These are phyloP conservation scores for Ibycter americanus DNA, from an alignment of 2,797 vertebrate species.

Conservation along the genomic window DNA sequence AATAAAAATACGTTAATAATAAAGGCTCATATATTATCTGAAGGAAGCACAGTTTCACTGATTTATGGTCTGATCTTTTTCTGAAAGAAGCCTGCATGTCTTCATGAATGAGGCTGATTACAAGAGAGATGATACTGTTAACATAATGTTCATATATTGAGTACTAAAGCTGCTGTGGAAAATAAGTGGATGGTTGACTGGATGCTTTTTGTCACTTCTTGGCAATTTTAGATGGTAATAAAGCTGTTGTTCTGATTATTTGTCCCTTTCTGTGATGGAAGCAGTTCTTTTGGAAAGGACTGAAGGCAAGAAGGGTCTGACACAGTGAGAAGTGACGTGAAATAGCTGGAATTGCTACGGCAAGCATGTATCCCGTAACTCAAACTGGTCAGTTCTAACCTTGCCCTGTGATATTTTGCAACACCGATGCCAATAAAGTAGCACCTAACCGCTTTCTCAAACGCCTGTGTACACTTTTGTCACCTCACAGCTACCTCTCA, in stretches of 20 bases:
- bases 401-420: background rate
- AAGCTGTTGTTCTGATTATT: background rate
- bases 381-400: background rate
- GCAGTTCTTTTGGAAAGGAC: background rate
- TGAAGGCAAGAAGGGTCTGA: background rate
- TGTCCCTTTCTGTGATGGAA: background rate
- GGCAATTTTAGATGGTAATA: background rate
- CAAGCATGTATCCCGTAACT: background rate
- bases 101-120: slow-evolving; percentile 24
- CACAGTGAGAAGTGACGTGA: background rate
- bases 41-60: background rate
- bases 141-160: background rate
- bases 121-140: background rate
- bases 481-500: background rate
- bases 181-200: background rate
- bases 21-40: background rate
- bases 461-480: background rate
- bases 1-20: background rate
- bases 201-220: slow-evolving; percentile 1
- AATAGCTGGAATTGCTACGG: background rate
- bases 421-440: background rate
- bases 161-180: background rate
- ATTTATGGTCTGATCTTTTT: background rate
- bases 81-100: background rate
- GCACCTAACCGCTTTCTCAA: background rate